These are phyloP conservation scores for Rhimphoctona megacephalus DNA, from an alignment of 2,888 invertebrate genomes.

Conservation along the genomic window DNA sequence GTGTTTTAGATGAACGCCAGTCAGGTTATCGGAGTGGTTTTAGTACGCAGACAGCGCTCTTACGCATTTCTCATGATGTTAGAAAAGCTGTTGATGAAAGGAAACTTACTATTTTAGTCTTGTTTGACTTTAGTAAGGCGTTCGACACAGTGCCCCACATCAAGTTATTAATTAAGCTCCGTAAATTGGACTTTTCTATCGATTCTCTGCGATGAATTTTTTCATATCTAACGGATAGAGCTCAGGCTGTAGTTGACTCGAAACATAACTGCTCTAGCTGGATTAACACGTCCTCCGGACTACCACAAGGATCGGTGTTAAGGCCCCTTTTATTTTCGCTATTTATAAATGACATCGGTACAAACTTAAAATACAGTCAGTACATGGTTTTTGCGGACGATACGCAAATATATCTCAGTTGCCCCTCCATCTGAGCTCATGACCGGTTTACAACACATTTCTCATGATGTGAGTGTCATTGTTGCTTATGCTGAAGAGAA, in stretches of 20 bases:
- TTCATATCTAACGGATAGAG: neutral
- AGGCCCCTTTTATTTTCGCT: neutral
- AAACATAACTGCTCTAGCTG: neutral
- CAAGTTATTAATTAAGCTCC: neutral
- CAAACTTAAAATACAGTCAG: neutral
- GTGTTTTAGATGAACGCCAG: neutral
- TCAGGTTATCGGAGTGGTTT: neutral
- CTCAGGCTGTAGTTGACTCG: constrained; percentile 7
- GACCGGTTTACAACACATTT: too few relatives aligned
- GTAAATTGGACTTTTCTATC: neutral
- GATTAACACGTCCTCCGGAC: constrained; percentile 24
- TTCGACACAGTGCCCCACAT: neutral
- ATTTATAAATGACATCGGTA: neutral
- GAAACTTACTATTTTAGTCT: neutral
- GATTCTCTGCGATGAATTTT: neutral
- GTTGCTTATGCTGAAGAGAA: too few relatives aligned
- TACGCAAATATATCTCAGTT: too few relatives aligned
- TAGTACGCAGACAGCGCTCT: constrained; percentile 6
- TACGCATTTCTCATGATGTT: neutral
- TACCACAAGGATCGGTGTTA: constrained; percentile 61
- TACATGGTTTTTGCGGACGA: neutral
- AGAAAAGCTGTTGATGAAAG: constrained; percentile 4
- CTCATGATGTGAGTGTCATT: too few relatives aligned
- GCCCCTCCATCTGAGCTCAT: too few relatives aligned
- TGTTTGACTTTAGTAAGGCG: neutral